Conservation (phyloP, 23 tunicate species). For the Diplosoma virens region DNA sequence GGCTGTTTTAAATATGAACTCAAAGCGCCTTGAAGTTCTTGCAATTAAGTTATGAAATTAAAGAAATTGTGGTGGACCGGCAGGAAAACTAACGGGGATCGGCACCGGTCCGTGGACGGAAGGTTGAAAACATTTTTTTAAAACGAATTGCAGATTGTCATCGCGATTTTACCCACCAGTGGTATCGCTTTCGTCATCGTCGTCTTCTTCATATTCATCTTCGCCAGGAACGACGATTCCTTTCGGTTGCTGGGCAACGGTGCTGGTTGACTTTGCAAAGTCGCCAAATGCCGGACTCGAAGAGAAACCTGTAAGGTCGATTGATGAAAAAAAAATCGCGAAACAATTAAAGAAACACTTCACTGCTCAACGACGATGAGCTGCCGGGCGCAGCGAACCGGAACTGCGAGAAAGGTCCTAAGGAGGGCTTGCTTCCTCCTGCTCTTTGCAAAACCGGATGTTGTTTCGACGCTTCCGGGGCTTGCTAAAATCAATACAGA, state of each 20-base stretch:
- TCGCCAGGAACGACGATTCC: background rate
- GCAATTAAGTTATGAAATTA: too few relatives aligned
- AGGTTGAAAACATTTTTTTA: background rate
- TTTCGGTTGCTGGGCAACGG: background rate
- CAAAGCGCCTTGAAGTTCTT: too few relatives aligned
- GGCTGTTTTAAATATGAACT: too few relatives aligned
- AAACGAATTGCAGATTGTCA: background rate
- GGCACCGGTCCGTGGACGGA: too few relatives aligned
- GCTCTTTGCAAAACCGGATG: slow-evolving; percentile 43
- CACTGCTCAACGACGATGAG: background rate
- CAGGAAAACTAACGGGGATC: too few relatives aligned
- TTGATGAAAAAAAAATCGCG: too few relatives aligned
- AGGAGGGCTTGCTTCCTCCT: slow-evolving; percentile 32
- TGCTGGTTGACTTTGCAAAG: background rate
- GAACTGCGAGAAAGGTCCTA: background rate
- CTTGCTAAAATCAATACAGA: too few relatives aligned
- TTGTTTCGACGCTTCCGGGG: background rate
- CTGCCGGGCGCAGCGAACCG: background rate
- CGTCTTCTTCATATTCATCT: background rate
- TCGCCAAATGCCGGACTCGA: background rate
- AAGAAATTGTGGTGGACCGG: too few relatives aligned
- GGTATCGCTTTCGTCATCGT: background rate
- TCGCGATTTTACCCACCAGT: background rate
- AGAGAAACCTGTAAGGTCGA: background rate
- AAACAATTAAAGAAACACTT: too few relatives aligned